Evolutionary conservation across 2,797 vertebrate species (phyloP).

Genomic region (Falco peregrinus): DNA sequence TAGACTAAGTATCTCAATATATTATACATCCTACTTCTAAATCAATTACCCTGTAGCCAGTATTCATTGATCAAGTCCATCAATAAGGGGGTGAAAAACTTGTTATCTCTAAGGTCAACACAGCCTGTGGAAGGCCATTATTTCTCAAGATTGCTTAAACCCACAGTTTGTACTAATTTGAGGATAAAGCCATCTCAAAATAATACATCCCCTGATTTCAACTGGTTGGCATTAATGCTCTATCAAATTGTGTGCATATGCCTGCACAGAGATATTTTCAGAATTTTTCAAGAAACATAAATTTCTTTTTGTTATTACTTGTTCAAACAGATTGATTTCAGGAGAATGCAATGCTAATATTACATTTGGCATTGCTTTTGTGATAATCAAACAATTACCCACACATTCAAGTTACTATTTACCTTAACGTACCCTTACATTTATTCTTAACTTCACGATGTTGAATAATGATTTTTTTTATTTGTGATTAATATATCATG

Average conservation of each 20-base stretch:
- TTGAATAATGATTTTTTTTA: not conserved
- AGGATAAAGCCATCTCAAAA: not conserved
- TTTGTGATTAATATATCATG: not conserved
- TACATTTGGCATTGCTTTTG: not conserved
- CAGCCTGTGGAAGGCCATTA: not conserved
- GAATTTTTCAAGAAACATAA: not conserved
- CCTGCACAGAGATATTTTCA: not conserved
- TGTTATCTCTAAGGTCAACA: not conserved
- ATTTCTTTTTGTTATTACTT: not conserved
- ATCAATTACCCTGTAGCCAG: not conserved
- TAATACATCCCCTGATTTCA: not conserved
- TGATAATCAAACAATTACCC: not conserved
- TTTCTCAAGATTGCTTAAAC: not conserved
- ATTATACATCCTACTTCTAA: not conserved
- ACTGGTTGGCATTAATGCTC: not conserved
- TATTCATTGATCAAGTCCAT: not conserved
- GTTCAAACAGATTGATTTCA: not conserved
- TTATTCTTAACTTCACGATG: not conserved
- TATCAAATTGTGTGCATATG: not conserved
- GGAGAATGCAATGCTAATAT: not conserved
- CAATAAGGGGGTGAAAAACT: not conserved
- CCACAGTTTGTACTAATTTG: not conserved
- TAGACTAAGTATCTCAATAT: not conserved
- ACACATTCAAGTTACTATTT: not conserved
- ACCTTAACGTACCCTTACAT: not conserved